Evolutionary conservation across 1,140 invertebrate genomes (phyloP).

Genomic region (Diploscapter pachys): DNA sequence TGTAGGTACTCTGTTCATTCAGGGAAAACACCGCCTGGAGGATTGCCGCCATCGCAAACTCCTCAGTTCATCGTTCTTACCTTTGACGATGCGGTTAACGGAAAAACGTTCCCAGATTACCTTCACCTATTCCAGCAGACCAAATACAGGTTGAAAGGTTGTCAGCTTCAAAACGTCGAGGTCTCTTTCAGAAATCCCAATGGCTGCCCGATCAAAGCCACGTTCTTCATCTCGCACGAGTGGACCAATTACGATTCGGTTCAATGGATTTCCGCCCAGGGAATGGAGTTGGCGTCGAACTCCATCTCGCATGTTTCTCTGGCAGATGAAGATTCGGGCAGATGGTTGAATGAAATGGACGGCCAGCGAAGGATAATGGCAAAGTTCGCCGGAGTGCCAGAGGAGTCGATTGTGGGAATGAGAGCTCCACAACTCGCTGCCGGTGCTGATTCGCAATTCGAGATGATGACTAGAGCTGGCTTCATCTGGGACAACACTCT

Average conservation of each 20-base stretch:
- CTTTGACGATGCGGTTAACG: constrained; percentile 44
- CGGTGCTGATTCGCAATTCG: constrained; percentile 76
- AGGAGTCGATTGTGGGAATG: constrained; percentile 88
- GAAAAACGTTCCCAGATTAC: constrained; percentile 37
- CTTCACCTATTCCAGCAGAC: constrained; percentile 25
- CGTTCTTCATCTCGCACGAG: constrained; percentile 94
- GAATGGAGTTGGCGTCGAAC: constrained; percentile 92
- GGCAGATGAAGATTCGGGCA: constrained; percentile 50
- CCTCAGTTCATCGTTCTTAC: constrained; percentile 43
- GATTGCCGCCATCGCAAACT: constrained; percentile 22
- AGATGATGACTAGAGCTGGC: constrained; percentile 41
- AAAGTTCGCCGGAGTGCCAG: constrained; percentile 85
- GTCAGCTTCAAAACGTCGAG: no score
- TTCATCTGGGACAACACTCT: constrained; percentile 44
- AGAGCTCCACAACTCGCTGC: constrained; percentile 85
- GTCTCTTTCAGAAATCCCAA: constrained; percentile 26
- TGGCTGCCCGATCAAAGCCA: constrained; percentile 84
- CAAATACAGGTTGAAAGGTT: constrained; percentile 14
- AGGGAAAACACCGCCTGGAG: constrained; percentile 30
- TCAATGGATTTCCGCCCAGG: constrained; percentile 85
- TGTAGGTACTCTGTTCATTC: neutral
- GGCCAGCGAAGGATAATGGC: constrained; percentile 87
- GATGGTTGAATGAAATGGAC: constrained; percentile 94
- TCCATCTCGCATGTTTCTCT: constrained; percentile 74
- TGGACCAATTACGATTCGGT: constrained; percentile 94